Conservation (phyloP, 2,888 invertebrate genomes). For the Nephrotoma guestfalica region DNA sequence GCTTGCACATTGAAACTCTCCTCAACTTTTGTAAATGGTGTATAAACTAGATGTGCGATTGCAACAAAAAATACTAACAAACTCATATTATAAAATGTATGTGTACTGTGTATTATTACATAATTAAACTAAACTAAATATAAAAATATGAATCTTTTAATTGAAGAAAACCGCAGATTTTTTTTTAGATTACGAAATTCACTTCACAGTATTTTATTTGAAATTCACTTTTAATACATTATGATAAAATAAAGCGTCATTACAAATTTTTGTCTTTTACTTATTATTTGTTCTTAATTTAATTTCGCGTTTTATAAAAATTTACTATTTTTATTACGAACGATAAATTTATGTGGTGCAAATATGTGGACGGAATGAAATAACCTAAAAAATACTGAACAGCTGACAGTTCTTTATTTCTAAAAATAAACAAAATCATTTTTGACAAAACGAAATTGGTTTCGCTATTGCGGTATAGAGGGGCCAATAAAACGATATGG, state of each 20-base stretch:
- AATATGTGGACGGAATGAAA: neutral
- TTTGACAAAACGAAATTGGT: neutral
- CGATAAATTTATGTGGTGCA: neutral
- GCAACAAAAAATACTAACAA: slow-evolving; percentile 59
- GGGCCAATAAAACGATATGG: neutral
- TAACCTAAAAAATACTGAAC: neutral
- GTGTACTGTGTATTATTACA: neutral
- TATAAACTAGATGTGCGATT: slow-evolving; percentile 64
- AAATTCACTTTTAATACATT: neutral
- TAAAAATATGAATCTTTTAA: neutral
- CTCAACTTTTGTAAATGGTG: slow-evolving; percentile 97
- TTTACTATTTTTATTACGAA: neutral
- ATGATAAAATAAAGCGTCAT: neutral
- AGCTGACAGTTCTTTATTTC: neutral
- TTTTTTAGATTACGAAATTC: neutral
- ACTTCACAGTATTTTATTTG: too few species aligned
- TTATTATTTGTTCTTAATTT: neutral
- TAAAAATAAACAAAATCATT: neutral
- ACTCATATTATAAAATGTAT: slow-evolving; percentile 39
- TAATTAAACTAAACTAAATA: neutral
- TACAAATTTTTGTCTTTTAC: neutral
- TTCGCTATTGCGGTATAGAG: neutral
- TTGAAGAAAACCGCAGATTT: neutral
- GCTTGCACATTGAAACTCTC: slow-evolving; percentile 99
- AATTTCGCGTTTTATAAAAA: neutral